phyloP scores from a whole-genome alignment of 1,140 invertebrate genomes.

The Aphelinus certus region DNA sequence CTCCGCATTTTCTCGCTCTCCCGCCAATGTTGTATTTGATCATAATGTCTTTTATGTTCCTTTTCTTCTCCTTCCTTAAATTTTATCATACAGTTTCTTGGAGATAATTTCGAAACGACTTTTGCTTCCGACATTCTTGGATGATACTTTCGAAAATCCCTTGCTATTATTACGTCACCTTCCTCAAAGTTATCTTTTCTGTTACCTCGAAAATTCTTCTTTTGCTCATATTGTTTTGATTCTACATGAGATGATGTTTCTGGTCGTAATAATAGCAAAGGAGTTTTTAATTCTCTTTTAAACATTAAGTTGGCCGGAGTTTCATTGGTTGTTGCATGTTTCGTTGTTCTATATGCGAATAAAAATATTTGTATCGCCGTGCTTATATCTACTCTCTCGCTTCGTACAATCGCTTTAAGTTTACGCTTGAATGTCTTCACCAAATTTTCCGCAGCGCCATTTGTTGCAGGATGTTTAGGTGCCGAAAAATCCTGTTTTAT shows the following conservation, averaged over 20 bases:
- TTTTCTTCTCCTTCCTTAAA: constrained; percentile 4
- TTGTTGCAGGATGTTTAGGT: constrained; percentile 54
- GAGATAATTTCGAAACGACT: background rate
- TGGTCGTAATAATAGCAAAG: constrained; percentile 1
- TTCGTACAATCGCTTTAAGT: background rate
- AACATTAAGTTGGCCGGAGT: constrained; percentile 26
- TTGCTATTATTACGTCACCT: constrained; percentile 4
- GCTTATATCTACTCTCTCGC: background rate
- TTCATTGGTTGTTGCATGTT: constrained; percentile 20
- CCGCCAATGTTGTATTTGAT: constrained; percentile 5
- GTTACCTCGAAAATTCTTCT: background rate
- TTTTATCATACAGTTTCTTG: constrained; percentile 3
- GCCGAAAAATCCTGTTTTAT: constrained; percentile 51
- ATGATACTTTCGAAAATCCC: background rate
- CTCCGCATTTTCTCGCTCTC: background rate
- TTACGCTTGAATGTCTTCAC: constrained; percentile 27
- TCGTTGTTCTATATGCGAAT: constrained; percentile 26
- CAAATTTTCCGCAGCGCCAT: constrained; percentile 53
- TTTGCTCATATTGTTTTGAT: background rate
- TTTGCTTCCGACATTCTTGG: background rate
- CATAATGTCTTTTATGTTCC: constrained; percentile 5
- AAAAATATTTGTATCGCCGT: background rate
- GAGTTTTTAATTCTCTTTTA: constrained; percentile 21
- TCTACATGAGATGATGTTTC: background rate
- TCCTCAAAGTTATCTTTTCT: background rate